phyloP scores from a whole-genome alignment of 2,888 invertebrate genomes.

The Nomada goodeniana region DNA sequence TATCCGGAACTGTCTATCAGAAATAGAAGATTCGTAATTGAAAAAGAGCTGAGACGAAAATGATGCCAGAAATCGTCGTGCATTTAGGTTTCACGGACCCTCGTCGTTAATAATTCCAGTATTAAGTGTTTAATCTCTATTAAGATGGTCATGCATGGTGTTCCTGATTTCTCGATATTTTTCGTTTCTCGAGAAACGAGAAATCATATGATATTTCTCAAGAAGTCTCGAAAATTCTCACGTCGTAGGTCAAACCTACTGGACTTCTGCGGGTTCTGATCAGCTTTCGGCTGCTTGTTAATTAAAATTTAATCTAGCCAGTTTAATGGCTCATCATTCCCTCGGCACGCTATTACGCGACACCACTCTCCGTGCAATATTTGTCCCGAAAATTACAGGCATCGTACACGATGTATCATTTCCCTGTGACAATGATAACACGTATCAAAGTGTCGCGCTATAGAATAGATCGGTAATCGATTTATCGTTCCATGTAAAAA shows the following conservation, averaged over 20 bases:
- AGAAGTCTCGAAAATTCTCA: too few species aligned
- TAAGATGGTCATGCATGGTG: background rate
- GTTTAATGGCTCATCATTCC: background rate
- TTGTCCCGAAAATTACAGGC: background rate
- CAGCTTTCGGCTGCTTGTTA: background rate
- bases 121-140: constrained; percentile 19
- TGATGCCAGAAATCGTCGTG: background rate
- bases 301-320: constrained; percentile 19
- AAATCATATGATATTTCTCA: too few species aligned
- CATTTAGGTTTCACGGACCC: constrained; percentile 5
- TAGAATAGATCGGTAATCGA: constrained; percentile 20
- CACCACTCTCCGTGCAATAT: background rate
- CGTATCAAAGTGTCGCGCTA: background rate
- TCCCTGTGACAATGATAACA: background rate
- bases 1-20: background rate
- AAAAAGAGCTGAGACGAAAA: background rate
- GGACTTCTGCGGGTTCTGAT: too few species aligned
- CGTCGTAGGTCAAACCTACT: too few species aligned
- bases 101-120: constrained; percentile 4
- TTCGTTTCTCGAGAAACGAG: too few species aligned
- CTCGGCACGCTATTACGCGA: background rate
- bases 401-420: background rate
- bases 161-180: too few species aligned
- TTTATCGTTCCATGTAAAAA: background rate
- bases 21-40: background rate